A percentile compares a stretch with the other conserved stretches of the same genome.
Evolutionary conservation across 2,113 vertebrate genomes (phyloP).

Genomic region (Lepisosteus osseus): DNA sequence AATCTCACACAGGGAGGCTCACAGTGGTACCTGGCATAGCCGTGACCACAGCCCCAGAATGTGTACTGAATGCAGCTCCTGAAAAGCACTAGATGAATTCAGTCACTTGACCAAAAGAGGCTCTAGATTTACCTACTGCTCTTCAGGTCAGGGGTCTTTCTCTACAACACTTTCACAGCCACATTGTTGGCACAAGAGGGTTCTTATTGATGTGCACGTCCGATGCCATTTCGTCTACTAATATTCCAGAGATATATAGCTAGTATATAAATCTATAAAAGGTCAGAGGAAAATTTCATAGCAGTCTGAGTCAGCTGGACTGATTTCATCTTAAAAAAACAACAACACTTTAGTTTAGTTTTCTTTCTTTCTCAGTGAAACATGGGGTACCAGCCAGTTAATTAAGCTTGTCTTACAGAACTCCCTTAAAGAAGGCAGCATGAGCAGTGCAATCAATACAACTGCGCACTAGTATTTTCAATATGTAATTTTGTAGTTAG

Average conservation of each 20-base stretch:
- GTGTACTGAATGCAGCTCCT: neutral
- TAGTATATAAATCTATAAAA: neutral
- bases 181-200: neutral
- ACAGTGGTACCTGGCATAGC: too few species aligned
- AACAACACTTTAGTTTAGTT: neutral
- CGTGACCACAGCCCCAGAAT: neutral
- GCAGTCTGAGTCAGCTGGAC: slow-evolving; percentile 62
- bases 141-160: neutral
- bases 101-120: neutral
- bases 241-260: neutral
- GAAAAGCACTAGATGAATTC: neutral
- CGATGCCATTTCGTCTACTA: neutral
- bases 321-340: slow-evolving; percentile 45
- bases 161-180: neutral
- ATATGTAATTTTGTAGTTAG: slow-evolving; percentile 10
- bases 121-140: too few species aligned
- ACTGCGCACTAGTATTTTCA: slow-evolving; percentile 34
- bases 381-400: slow-evolving; percentile 46
- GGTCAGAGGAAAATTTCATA: slow-evolving; percentile 18
- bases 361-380: slow-evolving; percentile 12
- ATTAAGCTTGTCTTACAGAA: slow-evolving; percentile 49
- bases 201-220: neutral
- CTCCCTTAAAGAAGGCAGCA: slow-evolving; percentile 28
- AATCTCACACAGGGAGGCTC: too few species aligned
- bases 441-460: slow-evolving; percentile 40